Percentiles rank a stretch among this genome's conserved stretches.
phyloP scores from a whole-genome alignment of 2,888 invertebrate genomes.

The Archips crataeganus region DNA sequence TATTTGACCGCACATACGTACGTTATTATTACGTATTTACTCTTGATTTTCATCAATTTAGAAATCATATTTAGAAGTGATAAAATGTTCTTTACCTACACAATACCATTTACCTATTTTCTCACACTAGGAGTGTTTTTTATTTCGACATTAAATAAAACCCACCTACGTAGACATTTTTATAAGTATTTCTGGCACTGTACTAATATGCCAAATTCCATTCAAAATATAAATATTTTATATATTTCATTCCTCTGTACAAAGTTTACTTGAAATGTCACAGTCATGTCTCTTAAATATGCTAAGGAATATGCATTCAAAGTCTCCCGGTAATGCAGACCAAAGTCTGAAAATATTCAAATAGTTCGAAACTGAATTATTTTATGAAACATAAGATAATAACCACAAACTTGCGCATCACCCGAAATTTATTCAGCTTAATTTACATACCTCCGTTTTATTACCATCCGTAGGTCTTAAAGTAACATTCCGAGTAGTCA shows the following conservation, averaged over 20 bases:
- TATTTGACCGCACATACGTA: no score
- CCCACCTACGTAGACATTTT: background rate
- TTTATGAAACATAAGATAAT: slow-evolving; percentile 43
- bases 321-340: slow-evolving; percentile 28
- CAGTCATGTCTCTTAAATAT: slow-evolving; percentile 13
- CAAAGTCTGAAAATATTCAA: slow-evolving; percentile 36
- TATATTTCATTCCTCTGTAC: background rate
- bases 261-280: slow-evolving; percentile 8
- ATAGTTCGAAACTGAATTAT: slow-evolving; percentile 42
- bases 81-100: no score
- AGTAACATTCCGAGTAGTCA: slow-evolving; percentile 39
- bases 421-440: slow-evolving; percentile 37
- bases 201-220: background rate
- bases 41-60: no score
- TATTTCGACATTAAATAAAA: no score
- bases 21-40: no score
- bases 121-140: no score
- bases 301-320: slow-evolving; percentile 26
- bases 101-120: no score
- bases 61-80: no score
- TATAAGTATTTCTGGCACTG: background rate
- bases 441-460: slow-evolving; percentile 41
- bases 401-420: slow-evolving; percentile 41
- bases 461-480: slow-evolving; percentile 33
- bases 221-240: background rate